Conservation (phyloP, 2,888 invertebrate species). For the Cerastoderma edule region DNA sequence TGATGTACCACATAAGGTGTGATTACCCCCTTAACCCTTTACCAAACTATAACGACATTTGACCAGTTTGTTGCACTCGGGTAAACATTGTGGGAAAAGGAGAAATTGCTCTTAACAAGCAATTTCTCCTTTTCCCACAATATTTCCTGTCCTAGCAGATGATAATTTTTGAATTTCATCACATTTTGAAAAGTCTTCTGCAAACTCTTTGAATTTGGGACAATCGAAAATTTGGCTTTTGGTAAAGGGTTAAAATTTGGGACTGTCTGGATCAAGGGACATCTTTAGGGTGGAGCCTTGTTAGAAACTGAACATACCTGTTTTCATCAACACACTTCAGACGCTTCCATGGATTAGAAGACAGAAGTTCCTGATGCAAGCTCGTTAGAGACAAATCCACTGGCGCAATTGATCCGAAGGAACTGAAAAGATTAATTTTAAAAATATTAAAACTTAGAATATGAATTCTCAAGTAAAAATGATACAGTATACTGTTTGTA, state of each 20-base stretch:
- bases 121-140: too few species aligned
- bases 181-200: too few species aligned
- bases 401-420: conserved; percentile 56
- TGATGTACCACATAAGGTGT: too few species aligned
- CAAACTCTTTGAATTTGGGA: background rate
- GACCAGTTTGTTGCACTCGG: background rate
- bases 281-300: background rate
- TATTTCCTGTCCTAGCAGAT: too few species aligned
- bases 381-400: conserved; percentile 65
- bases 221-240: background rate
- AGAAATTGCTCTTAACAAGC: background rate
- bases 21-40: background rate
- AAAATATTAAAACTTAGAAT: background rate
- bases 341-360: conserved; percentile 72
- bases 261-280: background rate
- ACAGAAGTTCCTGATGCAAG: conserved; percentile 72
- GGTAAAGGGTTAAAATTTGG: background rate
- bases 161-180: too few species aligned
- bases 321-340: conserved; percentile 64
- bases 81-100: background rate
- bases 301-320: conserved; percentile 66
- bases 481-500: too few species aligned
- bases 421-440: conserved; percentile 35
- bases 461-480: too few species aligned
- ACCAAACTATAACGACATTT: background rate